These are phyloP conservation scores for Acanthopleura granulata DNA, from an alignment of 2,888 invertebrate species.

Conservation along the genomic window DNA sequence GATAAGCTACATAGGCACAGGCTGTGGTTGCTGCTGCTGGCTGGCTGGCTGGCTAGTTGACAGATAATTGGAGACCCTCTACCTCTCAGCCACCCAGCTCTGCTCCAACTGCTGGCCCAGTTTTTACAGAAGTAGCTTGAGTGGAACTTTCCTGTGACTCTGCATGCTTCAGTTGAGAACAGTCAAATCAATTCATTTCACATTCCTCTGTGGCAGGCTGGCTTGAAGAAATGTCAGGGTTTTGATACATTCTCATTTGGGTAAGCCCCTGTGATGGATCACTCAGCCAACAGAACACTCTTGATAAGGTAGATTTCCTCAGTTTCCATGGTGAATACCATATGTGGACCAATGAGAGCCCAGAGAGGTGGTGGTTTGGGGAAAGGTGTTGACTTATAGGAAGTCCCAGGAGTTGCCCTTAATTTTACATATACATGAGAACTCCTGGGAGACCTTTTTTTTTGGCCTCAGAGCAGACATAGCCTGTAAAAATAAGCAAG, in stretches of 20 bases:
- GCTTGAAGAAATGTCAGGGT: constrained; percentile 8
- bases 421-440: too few relatives aligned
- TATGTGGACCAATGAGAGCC: background rate
- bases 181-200: constrained; percentile 17
- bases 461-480: too few relatives aligned
- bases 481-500: too few relatives aligned
- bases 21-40: too few relatives aligned
- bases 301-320: constrained; percentile 18
- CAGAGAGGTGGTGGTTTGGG: too few relatives aligned
- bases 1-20: too few relatives aligned
- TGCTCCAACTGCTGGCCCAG: background rate
- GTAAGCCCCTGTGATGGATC: background rate
- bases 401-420: too few relatives aligned
- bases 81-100: background rate
- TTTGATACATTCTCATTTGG: constrained; percentile 2
- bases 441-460: too few relatives aligned
- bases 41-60: too few relatives aligned
- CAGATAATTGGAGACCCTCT: constrained; percentile 3
- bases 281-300: background rate
- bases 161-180: constrained; percentile 7
- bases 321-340: constrained; percentile 11
- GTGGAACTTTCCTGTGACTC: constrained; percentile 7
- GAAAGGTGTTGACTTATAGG: too few relatives aligned
- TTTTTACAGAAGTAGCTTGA: background rate
- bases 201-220: constrained; percentile 9